phyloP scores from a whole-genome alignment of 2,888 invertebrate genomes.

The Ophion ventricosus region DNA sequence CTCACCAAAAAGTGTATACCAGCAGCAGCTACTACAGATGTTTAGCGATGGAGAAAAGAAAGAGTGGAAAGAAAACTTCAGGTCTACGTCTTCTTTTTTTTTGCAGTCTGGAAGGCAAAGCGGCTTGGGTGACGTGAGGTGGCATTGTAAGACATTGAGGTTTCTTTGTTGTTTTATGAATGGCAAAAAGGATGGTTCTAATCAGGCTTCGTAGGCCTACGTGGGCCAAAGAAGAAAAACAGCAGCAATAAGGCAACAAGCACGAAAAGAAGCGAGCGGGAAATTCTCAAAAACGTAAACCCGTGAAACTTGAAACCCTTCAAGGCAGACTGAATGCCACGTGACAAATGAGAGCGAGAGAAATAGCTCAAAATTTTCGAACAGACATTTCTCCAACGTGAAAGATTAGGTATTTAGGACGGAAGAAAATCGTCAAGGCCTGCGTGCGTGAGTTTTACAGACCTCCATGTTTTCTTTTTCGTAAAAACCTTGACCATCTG shows the following conservation, averaged over 20 bases:
- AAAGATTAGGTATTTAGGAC: too few relatives aligned
- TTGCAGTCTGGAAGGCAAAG: constrained; percentile 10
- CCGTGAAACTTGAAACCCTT: too few relatives aligned
- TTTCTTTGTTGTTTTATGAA: constrained; percentile 62
- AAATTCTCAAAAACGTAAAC: background rate
- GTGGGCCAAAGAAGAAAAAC: constrained; percentile 2
- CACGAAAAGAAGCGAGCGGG: background rate
- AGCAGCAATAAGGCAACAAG: background rate
- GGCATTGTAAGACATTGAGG: constrained; percentile 31
- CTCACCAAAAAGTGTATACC: constrained; percentile 27
- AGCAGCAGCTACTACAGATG: constrained; percentile 27
- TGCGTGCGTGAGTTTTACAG: too few relatives aligned
- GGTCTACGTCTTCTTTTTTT: constrained; percentile 37
- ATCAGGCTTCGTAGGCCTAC: constrained; percentile 11
- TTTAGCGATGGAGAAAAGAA: constrained; percentile 12
- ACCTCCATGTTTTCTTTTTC: too few relatives aligned
- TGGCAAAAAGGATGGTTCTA: constrained; percentile 38
- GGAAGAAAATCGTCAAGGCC: too few relatives aligned
- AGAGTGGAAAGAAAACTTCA: constrained; percentile 25
- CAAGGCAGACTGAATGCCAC: too few relatives aligned
- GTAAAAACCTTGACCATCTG: too few relatives aligned
- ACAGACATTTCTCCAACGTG: too few relatives aligned
- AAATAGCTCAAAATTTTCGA: too few relatives aligned
- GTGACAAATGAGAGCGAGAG: too few relatives aligned
- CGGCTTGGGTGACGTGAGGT: constrained; percentile 42